phyloP scores from a whole-genome alignment of 2,113 vertebrate species.

The Genyomyrus donnyi region DNA sequence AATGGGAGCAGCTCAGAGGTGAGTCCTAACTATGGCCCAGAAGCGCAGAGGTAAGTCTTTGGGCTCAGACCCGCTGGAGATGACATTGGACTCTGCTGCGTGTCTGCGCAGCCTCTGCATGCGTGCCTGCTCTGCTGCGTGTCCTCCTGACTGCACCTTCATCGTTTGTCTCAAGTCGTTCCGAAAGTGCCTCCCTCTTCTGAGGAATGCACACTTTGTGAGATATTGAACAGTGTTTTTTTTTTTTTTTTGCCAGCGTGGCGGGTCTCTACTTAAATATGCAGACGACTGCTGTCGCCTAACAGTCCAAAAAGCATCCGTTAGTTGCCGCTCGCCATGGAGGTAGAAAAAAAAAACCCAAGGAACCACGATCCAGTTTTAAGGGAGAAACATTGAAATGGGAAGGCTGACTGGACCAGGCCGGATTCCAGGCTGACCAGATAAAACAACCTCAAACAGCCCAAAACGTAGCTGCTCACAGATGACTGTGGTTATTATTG shows the following conservation, averaged over 20 bases:
- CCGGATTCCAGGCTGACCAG: neutral
- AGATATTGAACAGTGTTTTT: neutral
- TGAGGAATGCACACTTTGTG: neutral
- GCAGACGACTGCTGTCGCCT: neutral
- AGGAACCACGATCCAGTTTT: neutral
- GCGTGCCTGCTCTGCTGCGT: neutral
- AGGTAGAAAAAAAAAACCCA: neutral
- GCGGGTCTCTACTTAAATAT: neutral
- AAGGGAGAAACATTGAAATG: neutral
- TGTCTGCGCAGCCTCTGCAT: neutral
- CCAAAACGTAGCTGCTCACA: neutral
- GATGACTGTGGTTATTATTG: neutral
- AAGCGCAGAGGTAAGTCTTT: slow-evolving; percentile 59
- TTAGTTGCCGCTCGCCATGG: neutral
- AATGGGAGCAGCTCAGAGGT: slow-evolving; percentile 84
- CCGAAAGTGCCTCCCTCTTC: neutral
- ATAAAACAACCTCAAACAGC: neutral
- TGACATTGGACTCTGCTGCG: neutral
- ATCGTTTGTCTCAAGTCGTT: neutral
- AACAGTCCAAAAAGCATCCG: neutral
- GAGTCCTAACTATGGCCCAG: slow-evolving; percentile 62
- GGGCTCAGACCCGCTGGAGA: neutral
- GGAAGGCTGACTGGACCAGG: neutral
- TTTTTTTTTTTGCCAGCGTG: neutral
- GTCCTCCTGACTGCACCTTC: neutral